Conservation (phyloP, 2,888 invertebrate species). For the Lamellibrachia satsuma region DNA sequence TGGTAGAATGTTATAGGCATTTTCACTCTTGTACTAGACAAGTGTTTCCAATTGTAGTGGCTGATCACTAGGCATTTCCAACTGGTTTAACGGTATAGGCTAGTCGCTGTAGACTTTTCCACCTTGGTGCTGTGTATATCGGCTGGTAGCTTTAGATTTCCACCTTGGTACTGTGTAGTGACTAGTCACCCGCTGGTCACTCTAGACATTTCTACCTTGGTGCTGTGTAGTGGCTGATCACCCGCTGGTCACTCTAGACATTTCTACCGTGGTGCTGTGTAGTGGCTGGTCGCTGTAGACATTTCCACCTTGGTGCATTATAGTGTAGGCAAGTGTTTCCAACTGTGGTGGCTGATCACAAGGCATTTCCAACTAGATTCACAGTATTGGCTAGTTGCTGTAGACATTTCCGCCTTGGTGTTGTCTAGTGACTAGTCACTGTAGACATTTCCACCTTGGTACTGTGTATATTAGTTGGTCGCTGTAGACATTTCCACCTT, state of each 20-base stretch:
- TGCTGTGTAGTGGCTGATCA: background rate
- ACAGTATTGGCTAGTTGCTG: no score
- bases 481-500: background rate
- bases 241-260: background rate
- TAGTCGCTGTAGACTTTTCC: no score
- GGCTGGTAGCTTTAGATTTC: background rate
- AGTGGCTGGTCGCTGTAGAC: background rate
- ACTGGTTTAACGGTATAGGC: no score
- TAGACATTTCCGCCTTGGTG: background rate
- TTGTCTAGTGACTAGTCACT: background rate
- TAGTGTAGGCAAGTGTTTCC: background rate
- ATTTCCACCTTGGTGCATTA: no score
- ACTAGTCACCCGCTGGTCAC: no score
- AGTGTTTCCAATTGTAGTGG: background rate
- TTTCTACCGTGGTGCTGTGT: background rate
- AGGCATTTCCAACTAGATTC: background rate
- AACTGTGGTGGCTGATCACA: background rate
- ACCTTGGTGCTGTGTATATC: no score
- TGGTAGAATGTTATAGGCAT: background rate
- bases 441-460: no score
- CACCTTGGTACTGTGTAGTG: background rate
- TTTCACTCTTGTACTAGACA: background rate
- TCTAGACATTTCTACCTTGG: background rate
- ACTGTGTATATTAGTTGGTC: background rate
- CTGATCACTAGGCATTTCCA: background rate